Percentiles rank a stretch among this genome's conserved stretches.
Conservation (phyloP, 2,797 vertebrate species). For the Epinephelus coioides region DNA sequence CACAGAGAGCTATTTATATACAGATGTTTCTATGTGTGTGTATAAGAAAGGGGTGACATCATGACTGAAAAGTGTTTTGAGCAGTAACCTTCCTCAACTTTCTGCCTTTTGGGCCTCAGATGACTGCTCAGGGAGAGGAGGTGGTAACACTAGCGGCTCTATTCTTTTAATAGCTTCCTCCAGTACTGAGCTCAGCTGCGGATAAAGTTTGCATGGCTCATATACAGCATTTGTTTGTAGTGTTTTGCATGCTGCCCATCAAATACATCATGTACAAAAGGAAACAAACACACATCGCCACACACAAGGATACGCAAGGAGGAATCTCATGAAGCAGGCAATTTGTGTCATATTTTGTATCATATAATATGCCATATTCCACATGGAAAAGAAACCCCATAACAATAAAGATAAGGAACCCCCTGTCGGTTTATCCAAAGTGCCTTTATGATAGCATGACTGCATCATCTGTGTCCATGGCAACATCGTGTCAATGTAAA, state of each 20-base stretch:
- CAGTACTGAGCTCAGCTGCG: constrained; percentile 9
- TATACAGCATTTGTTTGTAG: constrained; percentile 40
- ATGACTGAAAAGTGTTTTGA: constrained; percentile 20
- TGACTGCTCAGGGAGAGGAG: not conserved
- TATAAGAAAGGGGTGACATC: constrained; percentile 22
- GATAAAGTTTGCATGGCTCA: constrained; percentile 48
- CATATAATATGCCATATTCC: not conserved
- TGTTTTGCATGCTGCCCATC: constrained; percentile 45
- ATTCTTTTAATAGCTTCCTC: constrained; percentile 28
- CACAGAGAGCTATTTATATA: constrained; percentile 70
- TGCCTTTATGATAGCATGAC: not conserved
- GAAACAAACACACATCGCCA: not conserved
- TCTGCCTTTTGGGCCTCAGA: not conserved
- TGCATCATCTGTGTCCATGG: not conserved
- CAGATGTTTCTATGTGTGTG: constrained; percentile 36
- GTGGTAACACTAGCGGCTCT: not conserved
- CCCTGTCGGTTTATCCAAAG: not conserved
- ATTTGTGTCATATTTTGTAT: not conserved
- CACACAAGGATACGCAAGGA: not conserved
- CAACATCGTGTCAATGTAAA: not conserved
- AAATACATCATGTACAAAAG: constrained; percentile 7
- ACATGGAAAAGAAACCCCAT: not conserved
- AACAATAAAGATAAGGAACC: not conserved
- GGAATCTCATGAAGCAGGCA: not conserved
- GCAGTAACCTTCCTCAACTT: constrained; percentile 8